Evolutionary conservation across 2,888 invertebrate genomes (phyloP), one percentile per base, ranked within the genome.

Genomic region (Romanomermis culicivorax): DNA sequence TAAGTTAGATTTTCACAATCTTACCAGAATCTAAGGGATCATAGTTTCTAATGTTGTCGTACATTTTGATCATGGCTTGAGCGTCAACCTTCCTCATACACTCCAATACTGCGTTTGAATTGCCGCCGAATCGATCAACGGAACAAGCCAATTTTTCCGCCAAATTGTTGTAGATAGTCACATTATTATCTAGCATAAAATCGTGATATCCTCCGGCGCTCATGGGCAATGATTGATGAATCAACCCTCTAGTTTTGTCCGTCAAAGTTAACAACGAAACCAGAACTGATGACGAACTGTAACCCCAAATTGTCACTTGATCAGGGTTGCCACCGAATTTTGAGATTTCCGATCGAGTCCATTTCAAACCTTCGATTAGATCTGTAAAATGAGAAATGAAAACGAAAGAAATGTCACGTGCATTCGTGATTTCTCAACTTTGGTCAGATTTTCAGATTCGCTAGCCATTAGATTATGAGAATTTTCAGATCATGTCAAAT

Each of bases 321-420:
- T 47, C 29, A 1, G 57, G 53, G 30, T 59, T 53, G 29, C 60
- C 60, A n/a, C 59, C 59, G 53, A 60, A 60, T 24, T 30, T 49
- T 17, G n/a, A 42, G 43, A 60, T 60, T 58, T 60, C 55, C 4
- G 26, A 17, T 11, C 36, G 36, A 36, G 17, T 17, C 36, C 36
- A 36, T 36, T 36, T n/a, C n/a, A n/a, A n/a, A n/a, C n/a, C n/a
- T n/a, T n/a, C n/a, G n/a, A n/a, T n/a, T n/a, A n/a, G n/a, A n/a
- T n/a, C n/a, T n/a, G n/a, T n/a, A n/a, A n/a, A n/a, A n/a, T n/a
- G n/a, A n/a, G n/a, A n/a, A n/a, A n/a, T n/a, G n/a, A n/a, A n/a
- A n/a, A n/a, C n/a, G n/a, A n/a, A n/a, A n/a, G n/a, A n/a, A n/a
- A n/a, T n/a, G n/a, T n/a, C n/a, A n/a, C n/a, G n/a, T n/a, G n/a